Evolutionary conservation across 2,888 invertebrate species (phyloP), one percentile per base, ranked within the genome.

Genomic region (Rhyacophila evoluta): DNA sequence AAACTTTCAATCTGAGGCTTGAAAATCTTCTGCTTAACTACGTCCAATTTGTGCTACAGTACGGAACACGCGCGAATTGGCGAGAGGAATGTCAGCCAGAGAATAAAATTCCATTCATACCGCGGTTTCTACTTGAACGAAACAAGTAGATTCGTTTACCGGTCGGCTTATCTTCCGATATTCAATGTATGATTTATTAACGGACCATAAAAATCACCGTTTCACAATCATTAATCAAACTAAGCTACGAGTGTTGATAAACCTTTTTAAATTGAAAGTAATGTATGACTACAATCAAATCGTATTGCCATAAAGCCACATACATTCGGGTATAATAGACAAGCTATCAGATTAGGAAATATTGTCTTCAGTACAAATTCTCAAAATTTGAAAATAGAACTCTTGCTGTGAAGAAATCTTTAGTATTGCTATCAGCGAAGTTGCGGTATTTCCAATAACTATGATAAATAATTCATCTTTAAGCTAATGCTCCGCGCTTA

Each of bases 101-200:
- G 25, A 19, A 55, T 25, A 55, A 55, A 25, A 55, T 55, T 55
- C 55, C 55, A 55, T 55, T 55, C 55, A 55, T 55, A 55, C 55
- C 55, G 55, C 25, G 10, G n/a, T 19, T 25, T 55, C 55, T 55
- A 55, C 19, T 55, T 19, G 19, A 55, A 55, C 25, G 55, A 55
- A 55, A 41, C 15, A 55, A 55, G 55, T 25, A 55, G n/a, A n/a
- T n/a, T n/a, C 15, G 19, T 41, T 41, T 41, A 41, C 41, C 41
- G 41, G 41, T 41, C 11, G 41, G 41, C 2, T 8, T 41, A 41
- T 15, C 41, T 15, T 41, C 19, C 19, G 0, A 41, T 41, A 19
- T 41, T 15, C 0, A 25, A 55, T 55, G 25, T 6, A 55, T 25
- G 55, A 55, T 55, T 55, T 55, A 55, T 55, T 19, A 10, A 15